Evolutionary conservation across 2,113 vertebrate genomes (phyloP).

Genomic region (Rhinoptilus africanus): DNA sequence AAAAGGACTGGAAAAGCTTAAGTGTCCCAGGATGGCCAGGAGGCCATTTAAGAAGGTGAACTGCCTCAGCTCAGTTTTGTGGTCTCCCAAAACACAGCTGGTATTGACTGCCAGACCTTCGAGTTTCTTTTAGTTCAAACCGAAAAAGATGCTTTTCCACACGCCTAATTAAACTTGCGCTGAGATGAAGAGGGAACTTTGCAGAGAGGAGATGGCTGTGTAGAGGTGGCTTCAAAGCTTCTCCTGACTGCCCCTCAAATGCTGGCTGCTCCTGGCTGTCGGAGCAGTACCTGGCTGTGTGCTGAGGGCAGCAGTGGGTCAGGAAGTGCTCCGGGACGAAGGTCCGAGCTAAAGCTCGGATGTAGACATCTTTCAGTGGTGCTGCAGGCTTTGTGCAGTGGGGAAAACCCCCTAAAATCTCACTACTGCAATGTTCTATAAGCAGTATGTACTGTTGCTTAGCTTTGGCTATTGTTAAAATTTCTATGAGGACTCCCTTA

Average conservation of each 20-base stretch:
- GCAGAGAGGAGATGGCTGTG: neutral
- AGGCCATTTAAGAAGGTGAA: neutral
- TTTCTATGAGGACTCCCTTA: neutral
- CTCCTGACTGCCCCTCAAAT: neutral
- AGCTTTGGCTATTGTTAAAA: neutral
- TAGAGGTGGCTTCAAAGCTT: neutral
- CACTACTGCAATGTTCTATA: neutral
- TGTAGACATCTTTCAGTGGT: neutral
- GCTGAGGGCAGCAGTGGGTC: neutral
- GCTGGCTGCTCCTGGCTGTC: neutral
- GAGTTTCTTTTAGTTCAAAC: neutral
- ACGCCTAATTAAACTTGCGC: neutral
- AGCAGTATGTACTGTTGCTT: neutral
- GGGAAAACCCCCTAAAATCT: neutral
- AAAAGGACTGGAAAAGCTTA: neutral
- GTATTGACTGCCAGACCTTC: neutral
- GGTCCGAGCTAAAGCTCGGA: accelerated
- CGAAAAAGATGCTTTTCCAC: neutral
- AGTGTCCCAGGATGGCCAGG: neutral
- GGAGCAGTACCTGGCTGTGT: neutral
- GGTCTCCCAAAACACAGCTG: neutral
- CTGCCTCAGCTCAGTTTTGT: neutral
- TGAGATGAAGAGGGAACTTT: neutral
- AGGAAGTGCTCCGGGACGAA: neutral
- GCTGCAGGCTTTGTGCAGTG: neutral